Evolutionary conservation across 1,140 invertebrate species (phyloP).

Genomic region (Agrypnia vestita): DNA sequence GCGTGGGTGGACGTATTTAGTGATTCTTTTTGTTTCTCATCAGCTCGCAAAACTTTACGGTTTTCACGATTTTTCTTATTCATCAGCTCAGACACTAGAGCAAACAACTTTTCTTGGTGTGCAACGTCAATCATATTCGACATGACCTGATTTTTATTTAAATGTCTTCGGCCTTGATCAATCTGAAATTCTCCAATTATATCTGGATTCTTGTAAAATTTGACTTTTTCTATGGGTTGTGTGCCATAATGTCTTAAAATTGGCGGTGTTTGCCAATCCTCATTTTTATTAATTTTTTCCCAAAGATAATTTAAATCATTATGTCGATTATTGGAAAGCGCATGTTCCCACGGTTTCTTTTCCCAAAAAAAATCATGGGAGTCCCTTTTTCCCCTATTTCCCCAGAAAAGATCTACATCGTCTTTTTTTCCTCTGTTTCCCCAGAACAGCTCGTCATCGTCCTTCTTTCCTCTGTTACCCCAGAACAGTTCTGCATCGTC

Average conservation of each 20-base stretch:
- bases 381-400: slow-evolving; percentile 56
- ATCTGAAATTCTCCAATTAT: background rate
- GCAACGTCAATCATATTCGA: background rate
- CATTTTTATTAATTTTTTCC: slow-evolving; percentile 64
- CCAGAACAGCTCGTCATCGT: slow-evolving; percentile 49
- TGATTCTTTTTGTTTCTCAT: background rate
- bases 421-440: slow-evolving; percentile 51
- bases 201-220: background rate
- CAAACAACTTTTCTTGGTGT: slow-evolving; percentile 1
- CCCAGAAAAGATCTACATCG: slow-evolving; percentile 51
- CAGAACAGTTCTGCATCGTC: slow-evolving; percentile 61
- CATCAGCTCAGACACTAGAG: background rate
- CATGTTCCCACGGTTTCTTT: slow-evolving; percentile 51
- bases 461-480: slow-evolving; percentile 64
- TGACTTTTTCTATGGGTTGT: background rate
- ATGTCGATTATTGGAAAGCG: no score
- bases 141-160: background rate
- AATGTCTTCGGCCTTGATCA: background rate
- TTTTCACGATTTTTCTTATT: slow-evolving; percentile 1
- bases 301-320: slow-evolving; percentile 62
- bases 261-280: slow-evolving; percentile 2
- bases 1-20: background rate
- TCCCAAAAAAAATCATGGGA: slow-evolving; percentile 55
- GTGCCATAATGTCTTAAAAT: background rate
- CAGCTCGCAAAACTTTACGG: background rate